Evolutionary conservation across 2,797 vertebrate genomes (phyloP), one percentile per base, ranked within the genome.

Genomic region (Typhlichthys subterraneus): DNA sequence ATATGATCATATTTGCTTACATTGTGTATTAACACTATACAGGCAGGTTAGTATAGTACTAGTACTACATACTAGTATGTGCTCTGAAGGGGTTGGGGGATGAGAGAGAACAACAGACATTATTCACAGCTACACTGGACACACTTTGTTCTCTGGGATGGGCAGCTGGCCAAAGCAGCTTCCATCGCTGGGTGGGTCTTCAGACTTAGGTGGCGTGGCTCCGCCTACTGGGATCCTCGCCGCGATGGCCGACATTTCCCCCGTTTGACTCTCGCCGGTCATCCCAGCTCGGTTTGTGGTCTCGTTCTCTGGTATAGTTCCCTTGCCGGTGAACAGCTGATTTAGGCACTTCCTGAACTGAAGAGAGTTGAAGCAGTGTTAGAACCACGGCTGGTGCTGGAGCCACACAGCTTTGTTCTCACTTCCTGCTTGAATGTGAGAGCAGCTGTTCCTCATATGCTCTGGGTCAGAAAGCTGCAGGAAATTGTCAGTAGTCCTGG

Each of bases 301-400:
- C 14, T 74, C 86, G 67, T 93, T 81, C 10, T 92, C 92, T 0
- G 70, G 75, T 8, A 83, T 67, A 62, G 70, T 75, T 10, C 45
- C 63, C 48, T 51, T 77, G 66, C 94, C 94, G 11, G 82, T 88
- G 70, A 94, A 91, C 73, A 95, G 89, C 76, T 94, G 91, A 74
- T 93, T 85, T 53, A 96, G 83, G 83, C 95, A 96, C 74, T 92
- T 94, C 74, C 93, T 92, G 86, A 97, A 97, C 96, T 97, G 82
- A 14, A 87, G 19, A 76, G 48, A 67, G 64, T 73, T 57, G 4
- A 72, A 45, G 57, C 5, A 10, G 56, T 49, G 38, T 12, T 42
- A 59, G 33, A 62, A 46, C 17, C 0, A 38, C 17, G 51, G 14
- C 12, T 47, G 31, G 6, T 19, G 4, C 10, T 17, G 15, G 15